These are phyloP conservation scores for Shinisaurus crocodilurus DNA, from an alignment of 2,113 vertebrate species.

Conservation along the genomic window DNA sequence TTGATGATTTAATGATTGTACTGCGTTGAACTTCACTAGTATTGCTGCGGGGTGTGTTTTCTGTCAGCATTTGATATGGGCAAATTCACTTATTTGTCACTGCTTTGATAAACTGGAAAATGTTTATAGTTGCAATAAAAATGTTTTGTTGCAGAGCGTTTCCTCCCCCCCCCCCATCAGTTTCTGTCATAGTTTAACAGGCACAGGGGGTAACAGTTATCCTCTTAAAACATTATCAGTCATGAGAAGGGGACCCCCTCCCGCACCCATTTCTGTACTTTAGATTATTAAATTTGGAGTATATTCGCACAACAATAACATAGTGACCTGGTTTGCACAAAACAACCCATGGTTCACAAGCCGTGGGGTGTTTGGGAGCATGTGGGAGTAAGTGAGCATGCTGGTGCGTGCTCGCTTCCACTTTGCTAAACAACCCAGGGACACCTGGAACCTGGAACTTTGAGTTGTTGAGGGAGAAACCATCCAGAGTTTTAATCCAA, in stretches of 20 bases:
- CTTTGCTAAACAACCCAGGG: too few relatives aligned
- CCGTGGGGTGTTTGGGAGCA: too few relatives aligned
- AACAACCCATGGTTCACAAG: too few relatives aligned
- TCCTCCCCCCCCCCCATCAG: conserved; percentile 21
- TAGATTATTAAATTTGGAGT: neutral
- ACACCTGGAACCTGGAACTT: too few relatives aligned
- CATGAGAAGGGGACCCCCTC: neutral
- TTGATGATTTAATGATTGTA: conserved; percentile 78
- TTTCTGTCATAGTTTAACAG: conserved; percentile 44
- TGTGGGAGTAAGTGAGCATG: too few relatives aligned
- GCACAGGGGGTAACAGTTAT: conserved; percentile 19
- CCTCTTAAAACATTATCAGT: conserved; percentile 7
- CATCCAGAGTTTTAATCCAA: too few relatives aligned
- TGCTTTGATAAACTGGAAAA: conserved; percentile 72
- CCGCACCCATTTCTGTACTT: neutral
- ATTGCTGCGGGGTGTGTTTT: conserved; percentile 69
- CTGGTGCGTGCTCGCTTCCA: too few relatives aligned
- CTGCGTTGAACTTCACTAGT: conserved; percentile 62
- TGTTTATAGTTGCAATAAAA: conserved; percentile 68
- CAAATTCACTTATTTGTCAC: conserved; percentile 72
- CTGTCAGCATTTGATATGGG: conserved; percentile 75
- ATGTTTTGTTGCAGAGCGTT: conserved; percentile 15
- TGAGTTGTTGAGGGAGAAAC: too few relatives aligned
- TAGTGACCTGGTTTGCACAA: too few relatives aligned
- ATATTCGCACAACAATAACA: fast-evolving